Evolutionary conservation across 2,113 vertebrate species (phyloP).

Genomic region (Regulus satrapa): DNA sequence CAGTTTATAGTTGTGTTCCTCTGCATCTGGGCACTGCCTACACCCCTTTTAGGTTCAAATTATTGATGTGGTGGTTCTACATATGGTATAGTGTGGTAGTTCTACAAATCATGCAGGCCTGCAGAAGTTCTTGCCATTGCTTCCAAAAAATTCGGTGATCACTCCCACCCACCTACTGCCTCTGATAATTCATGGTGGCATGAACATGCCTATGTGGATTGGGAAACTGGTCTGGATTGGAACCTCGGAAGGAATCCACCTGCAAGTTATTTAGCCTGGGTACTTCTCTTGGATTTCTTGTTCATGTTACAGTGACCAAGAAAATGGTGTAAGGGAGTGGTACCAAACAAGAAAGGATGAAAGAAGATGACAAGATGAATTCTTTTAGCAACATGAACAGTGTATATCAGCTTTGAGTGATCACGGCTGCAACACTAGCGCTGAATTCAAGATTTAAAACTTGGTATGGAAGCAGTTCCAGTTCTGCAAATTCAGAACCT

Average conservation of each 20-base stretch:
- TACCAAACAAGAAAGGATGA: neutral
- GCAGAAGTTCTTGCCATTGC: neutral
- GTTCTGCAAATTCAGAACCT: neutral
- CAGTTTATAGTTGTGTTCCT: neutral
- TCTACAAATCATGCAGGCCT: neutral
- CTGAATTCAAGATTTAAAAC: neutral
- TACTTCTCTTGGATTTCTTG: neutral
- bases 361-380: neutral
- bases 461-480: neutral
- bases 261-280: neutral
- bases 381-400: neutral
- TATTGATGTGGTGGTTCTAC: neutral
- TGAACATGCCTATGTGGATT: neutral
- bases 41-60: neutral
- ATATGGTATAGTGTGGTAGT: neutral
- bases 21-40: neutral
- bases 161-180: neutral
- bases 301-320: neutral
- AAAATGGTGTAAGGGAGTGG: neutral
- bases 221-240: neutral
- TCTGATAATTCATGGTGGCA: neutral
- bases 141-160: neutral
- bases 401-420: neutral
- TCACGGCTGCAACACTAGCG: neutral
- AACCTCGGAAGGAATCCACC: neutral